Conservation (phyloP, 2,797 vertebrate genomes). For the Heliangelus exortis region DNA sequence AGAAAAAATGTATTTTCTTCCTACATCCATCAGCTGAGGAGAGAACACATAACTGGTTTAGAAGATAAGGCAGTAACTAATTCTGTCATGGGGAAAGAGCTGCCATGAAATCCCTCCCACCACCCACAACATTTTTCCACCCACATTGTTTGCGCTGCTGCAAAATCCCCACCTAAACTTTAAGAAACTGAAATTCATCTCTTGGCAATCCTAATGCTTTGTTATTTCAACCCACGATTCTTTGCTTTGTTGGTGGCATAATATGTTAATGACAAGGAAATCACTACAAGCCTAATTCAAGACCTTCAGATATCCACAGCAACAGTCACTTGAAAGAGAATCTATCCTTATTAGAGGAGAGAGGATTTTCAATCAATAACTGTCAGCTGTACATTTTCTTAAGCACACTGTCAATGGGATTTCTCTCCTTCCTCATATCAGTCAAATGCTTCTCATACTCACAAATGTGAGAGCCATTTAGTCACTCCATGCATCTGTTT, state of each 20-base stretch:
- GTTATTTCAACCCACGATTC: conserved; percentile 56
- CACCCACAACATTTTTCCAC: conserved; percentile 68
- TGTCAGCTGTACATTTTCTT: conserved; percentile 62
- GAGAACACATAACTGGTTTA: conserved; percentile 59
- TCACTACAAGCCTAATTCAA: conserved; percentile 14
- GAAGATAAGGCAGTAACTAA: conserved; percentile 71
- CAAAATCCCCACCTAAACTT: conserved; percentile 67
- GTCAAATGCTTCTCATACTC: conserved; percentile 33
- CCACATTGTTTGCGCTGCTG: conserved; percentile 71
- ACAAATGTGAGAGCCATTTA: conserved; percentile 45
- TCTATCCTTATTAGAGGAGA: conserved; percentile 57
- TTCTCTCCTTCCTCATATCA: conserved; percentile 6
- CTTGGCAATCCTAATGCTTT: conserved; percentile 50
- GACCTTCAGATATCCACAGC: conserved; percentile 41
- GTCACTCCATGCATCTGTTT: conserved; percentile 8
- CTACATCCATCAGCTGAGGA: conserved; percentile 56
- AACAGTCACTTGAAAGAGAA: conserved; percentile 50
- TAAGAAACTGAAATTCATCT: conserved; percentile 65
- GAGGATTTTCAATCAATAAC: conserved; percentile 66
- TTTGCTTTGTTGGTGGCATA: conserved; percentile 18
- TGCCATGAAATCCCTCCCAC: conserved; percentile 67
- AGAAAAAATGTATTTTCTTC: conserved; percentile 48
- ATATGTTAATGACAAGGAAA: conserved; percentile 36
- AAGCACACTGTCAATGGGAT: conserved; percentile 32
- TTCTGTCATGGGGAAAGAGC: conserved; percentile 69